A percentile compares a stretch with the other conserved stretches of the same genome.
Evolutionary conservation across 2,888 invertebrate species (phyloP).

Genomic region (Neuroscelio doddi): DNA sequence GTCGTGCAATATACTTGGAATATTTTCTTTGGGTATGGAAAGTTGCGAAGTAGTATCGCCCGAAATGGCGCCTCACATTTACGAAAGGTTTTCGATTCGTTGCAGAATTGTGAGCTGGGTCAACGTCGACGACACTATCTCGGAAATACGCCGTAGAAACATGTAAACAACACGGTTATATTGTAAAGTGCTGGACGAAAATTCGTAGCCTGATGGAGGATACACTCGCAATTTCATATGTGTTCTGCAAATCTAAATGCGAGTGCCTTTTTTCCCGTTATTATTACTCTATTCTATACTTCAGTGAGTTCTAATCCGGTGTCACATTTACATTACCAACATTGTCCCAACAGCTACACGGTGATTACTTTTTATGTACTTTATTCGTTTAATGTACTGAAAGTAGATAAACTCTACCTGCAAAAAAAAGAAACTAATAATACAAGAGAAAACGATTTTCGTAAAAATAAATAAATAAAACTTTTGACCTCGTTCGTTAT

Average conservation of each 20-base stretch:
- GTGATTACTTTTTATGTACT: conserved; percentile 30
- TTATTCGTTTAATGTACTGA: conserved; percentile 37
- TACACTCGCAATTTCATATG: conserved; percentile 11
- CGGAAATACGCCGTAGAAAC: conserved; percentile 25
- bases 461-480: no score
- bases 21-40: conserved; percentile 23
- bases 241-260: conserved; percentile 10
- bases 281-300: conserved; percentile 21
- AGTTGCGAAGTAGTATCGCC: conserved; percentile 21
- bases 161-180: conserved; percentile 40
- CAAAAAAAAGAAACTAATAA: no score
- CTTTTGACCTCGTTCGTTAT: no score
- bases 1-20: neutral
- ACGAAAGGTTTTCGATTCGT: conserved; percentile 37
- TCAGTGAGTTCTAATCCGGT: conserved; percentile 31
- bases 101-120: conserved; percentile 16
- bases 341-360: conserved; percentile 31
- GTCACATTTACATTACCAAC: conserved; percentile 36
- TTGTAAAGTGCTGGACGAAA: conserved; percentile 22
- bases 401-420: conserved; percentile 24
- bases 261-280: conserved; percentile 27
- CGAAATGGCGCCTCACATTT: conserved; percentile 26
- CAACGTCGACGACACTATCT: conserved; percentile 11
- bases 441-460: no score
- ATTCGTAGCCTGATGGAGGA: conserved; percentile 24